These are phyloP conservation scores for Tinamus guttatus DNA, from an alignment of 2,113 vertebrate genomes.

Conservation along the genomic window DNA sequence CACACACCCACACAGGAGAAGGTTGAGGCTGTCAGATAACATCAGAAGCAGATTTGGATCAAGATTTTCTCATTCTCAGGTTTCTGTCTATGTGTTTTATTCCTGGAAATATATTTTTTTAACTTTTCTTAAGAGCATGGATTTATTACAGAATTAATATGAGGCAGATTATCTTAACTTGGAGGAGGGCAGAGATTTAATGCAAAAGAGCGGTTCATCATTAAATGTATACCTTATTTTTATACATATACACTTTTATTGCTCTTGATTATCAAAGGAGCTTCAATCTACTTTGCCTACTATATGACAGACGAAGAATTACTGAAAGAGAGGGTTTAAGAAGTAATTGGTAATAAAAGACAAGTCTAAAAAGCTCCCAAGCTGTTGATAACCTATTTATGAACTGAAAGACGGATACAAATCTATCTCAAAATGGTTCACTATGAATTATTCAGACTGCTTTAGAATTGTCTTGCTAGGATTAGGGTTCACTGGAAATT, in stretches of 20 bases:
- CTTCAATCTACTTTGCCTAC: not conserved
- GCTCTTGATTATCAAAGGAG: not conserved
- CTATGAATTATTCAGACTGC: not conserved
- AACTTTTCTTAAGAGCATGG: not conserved
- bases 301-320: not conserved
- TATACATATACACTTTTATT: not conserved
- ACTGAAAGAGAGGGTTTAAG: not conserved
- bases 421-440: not conserved
- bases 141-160: not conserved
- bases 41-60: not conserved
- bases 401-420: not conserved
- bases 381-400: not conserved
- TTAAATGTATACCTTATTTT: not conserved
- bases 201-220: not conserved
- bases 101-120: not conserved
- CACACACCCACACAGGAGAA: not conserved
- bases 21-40: not conserved
- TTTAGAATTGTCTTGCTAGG: not conserved
- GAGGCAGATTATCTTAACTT: not conserved
- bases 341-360: constrained; percentile 4
- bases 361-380: not conserved
- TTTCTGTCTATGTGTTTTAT: not conserved
- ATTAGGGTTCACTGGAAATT: not conserved
- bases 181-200: not conserved
- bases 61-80: not conserved